Percentiles rank a stretch among this genome's conserved stretches.
These are phyloP conservation scores for Tetranychus piercei DNA, from an alignment of 2,888 invertebrate species.

Conservation along the genomic window DNA sequence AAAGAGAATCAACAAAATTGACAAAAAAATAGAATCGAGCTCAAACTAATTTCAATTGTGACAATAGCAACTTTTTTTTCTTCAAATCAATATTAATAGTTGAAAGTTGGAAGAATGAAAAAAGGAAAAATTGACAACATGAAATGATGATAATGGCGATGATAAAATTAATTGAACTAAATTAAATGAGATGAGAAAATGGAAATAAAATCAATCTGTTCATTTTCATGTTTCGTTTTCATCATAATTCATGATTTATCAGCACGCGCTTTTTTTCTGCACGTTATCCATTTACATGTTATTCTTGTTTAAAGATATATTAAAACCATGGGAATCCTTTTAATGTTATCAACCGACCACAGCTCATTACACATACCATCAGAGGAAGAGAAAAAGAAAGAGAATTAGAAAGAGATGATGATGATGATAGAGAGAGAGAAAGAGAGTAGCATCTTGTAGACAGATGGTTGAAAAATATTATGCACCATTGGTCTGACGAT, in stretches of 20 bases:
- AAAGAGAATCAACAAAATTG: not conserved
- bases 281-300: not conserved
- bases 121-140: not conserved
- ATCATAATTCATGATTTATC: not conserved
- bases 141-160: not conserved
- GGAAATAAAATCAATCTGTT: not conserved
- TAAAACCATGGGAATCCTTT: not conserved
- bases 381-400: not conserved
- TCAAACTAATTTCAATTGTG: not conserved
- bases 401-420: not conserved
- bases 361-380: conserved; percentile 1
- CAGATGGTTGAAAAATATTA: not conserved
- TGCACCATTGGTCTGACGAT: not conserved
- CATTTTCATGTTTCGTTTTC: not conserved
- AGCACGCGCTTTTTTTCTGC: not conserved
- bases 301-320: not conserved
- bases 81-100: not conserved
- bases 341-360: not conserved
- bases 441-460: not conserved
- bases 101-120: not conserved
- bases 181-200: too few relatives aligned
- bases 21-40: too few relatives aligned
- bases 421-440: not conserved
- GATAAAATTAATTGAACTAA: too few relatives aligned
- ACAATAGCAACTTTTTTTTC: not conserved